Base-by-base conservation (phyloP, 2,113 vertebrate genomes). In the Acanthochromis polyacanthus region DNA sequence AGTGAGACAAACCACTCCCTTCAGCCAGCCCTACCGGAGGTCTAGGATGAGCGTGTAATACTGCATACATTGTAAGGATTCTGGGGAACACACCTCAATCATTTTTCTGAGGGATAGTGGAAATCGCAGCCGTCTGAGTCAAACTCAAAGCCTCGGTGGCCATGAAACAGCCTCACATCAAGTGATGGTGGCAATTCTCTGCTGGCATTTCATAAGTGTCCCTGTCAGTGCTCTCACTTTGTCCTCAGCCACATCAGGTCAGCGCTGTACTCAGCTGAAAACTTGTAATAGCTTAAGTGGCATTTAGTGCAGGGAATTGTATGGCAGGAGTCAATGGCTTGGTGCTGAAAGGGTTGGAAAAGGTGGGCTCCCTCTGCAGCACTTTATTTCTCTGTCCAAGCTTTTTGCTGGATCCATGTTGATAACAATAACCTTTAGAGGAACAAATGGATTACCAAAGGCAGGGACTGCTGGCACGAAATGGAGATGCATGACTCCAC, bases 221-320 rank as follows among this genome's bases (percentile, higher is more conserved):
- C 86, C 89, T 88, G 84, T 86, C 87, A 77, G 70, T 75, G 82
- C 85, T 85, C 90, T 89, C 73, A 69, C 86, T 82, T 89, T 92
- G 84, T 91, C 87, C 88, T 93, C 89, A 81, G 91, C 84, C 72
- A 86, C 89, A 69, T 70, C 40, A 74, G 93, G 91, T 93, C 90
- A 91, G 69, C 78, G 57, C 88, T 84, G 87, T 86, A 85, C 90
- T 86, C 80, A 88, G 90, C 86, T 93, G 86, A 90, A 91, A 90
- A 93, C 86, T 90, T 93, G 90, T 94, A 95, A 94, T 94, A 93
- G 94, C 92, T 92, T 93, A 94, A 94, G 91, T 95, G 93, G 91
- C 91, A 94, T 94, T 95, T 94, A 93, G 92, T 91, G 91, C 87
- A 81, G 78, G 76, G 90, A 92, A 91, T 91, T 78, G 84, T 88